Conservation (phyloP, 1,140 invertebrate genomes). For the Himalopsyche phryganea region DNA sequence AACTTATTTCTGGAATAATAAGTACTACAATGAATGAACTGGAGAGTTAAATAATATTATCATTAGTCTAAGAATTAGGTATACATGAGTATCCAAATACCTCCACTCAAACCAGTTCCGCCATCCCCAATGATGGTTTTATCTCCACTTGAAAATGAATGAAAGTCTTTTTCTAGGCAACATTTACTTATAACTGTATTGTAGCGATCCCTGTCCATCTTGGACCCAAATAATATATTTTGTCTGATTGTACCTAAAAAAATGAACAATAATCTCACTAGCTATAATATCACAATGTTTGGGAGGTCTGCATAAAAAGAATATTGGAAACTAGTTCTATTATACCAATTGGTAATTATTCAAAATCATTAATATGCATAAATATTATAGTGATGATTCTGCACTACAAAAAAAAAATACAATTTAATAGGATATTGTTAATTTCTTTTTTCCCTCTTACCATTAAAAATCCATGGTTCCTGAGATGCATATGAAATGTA, state of each 20-base stretch:
- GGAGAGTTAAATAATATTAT: constrained; percentile 51
- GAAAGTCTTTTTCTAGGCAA: constrained; percentile 67
- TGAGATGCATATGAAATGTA: constrained; percentile 75
- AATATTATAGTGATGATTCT: too few relatives aligned
- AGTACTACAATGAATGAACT: too few relatives aligned
- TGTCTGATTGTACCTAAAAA: constrained; percentile 48
- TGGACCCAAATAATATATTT: constrained; percentile 62
- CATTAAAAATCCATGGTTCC: constrained; percentile 71
- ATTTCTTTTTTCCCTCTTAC: too few relatives aligned
- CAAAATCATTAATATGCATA: too few relatives aligned
- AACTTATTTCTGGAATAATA: too few relatives aligned
- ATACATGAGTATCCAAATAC: constrained; percentile 75
- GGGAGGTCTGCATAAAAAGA: too few relatives aligned
- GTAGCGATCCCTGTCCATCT: constrained; percentile 49
- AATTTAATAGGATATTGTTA: too few relatives aligned
- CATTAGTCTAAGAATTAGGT: constrained; percentile 77
- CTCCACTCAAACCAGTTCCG: constrained; percentile 76
- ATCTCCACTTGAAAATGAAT: constrained; percentile 64
- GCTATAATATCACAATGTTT: too few relatives aligned
- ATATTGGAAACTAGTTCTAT: too few relatives aligned
- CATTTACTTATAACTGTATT: constrained; percentile 65
- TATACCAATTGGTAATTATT: too few relatives aligned
- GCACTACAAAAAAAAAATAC: too few relatives aligned
- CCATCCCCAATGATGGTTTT: constrained; percentile 75
- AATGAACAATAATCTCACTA: too few relatives aligned